Percentiles rank a stretch among this genome's conserved stretches.
Conservation (phyloP, 2,113 vertebrate genomes). For the Pelobates fuscus region DNA sequence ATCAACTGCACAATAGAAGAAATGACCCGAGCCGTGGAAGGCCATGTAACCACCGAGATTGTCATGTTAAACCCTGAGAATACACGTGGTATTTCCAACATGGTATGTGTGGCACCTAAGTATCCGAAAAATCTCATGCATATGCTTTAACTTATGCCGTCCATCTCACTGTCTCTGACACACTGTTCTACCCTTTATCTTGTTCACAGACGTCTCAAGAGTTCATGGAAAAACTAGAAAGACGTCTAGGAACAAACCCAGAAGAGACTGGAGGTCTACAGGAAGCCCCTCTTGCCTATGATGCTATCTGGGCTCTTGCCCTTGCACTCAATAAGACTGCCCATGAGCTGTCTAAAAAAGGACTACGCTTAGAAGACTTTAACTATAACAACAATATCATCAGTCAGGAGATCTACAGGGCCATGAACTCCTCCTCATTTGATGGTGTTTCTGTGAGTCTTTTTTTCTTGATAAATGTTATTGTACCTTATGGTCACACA, state of each 20-base stretch:
- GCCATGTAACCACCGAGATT: slow-evolving; percentile 94
- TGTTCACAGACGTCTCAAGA: slow-evolving; percentile 86
- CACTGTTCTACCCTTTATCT: slow-evolving; percentile 3
- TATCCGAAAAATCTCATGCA: slow-evolving; percentile 11
- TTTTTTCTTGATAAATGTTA: neutral
- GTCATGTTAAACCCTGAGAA: slow-evolving; percentile 96
- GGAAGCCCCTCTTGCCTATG: slow-evolving; percentile 90
- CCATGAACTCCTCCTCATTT: slow-evolving; percentile 93
- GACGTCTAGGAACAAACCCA: slow-evolving; percentile 82
- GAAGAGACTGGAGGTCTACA: slow-evolving; percentile 93
- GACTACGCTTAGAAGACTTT: slow-evolving; percentile 87
- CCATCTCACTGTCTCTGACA: neutral
- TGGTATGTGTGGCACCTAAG: slow-evolving; percentile 69
- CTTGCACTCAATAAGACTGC: slow-evolving; percentile 93
- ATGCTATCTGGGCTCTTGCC: slow-evolving; percentile 92
- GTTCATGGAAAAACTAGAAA: slow-evolving; percentile 86
- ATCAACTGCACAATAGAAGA: slow-evolving; percentile 95
- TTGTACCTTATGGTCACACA: neutral
- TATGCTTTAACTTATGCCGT: slow-evolving; percentile 6
- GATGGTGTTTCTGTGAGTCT: slow-evolving; percentile 91
- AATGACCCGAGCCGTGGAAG: slow-evolving; percentile 92
- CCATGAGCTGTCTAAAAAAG: slow-evolving; percentile 78
- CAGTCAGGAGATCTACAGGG: slow-evolving; percentile 90
- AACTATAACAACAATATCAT: slow-evolving; percentile 96
- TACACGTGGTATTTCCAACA: slow-evolving; percentile 88